Percentiles rank a stretch among this genome's conserved stretches.
Evolutionary conservation across 37 sponge, comb jelly and placozoan genomes (phyloP).

Genomic region (Aphrocallistes beatrix): DNA sequence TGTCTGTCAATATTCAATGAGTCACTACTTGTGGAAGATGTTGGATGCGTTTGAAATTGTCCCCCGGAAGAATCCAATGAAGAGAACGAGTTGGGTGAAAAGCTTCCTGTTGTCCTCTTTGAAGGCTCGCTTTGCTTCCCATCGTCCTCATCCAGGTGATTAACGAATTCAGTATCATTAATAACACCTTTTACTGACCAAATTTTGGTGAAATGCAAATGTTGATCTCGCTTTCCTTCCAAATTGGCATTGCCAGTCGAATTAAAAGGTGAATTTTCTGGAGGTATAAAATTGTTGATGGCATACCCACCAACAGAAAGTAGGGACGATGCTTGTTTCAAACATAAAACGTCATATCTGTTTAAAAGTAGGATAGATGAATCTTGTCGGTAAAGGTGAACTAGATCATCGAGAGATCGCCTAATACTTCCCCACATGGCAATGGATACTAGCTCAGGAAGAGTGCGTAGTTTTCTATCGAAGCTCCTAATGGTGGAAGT

Average conservation of each 20-base stretch:
- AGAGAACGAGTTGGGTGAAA: background rate
- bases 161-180: background rate
- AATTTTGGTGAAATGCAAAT: background rate
- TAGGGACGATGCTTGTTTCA: background rate
- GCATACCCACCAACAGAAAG: background rate
- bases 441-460: background rate
- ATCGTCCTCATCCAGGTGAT: background rate
- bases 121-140: background rate
- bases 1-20: background rate
- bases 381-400: background rate
- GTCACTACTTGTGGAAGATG: background rate
- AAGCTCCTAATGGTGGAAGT: background rate
- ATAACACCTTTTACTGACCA: background rate
- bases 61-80: background rate
- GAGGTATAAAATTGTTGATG: background rate
- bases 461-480: background rate
- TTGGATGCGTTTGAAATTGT: background rate
- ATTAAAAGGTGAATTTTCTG: background rate
- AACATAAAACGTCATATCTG: background rate
- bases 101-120: background rate
- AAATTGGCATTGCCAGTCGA: background rate
- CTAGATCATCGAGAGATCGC: background rate
- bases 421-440: background rate
- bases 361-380: background rate
- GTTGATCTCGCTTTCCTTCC: background rate